phyloP scores from a whole-genome alignment of 2,888 invertebrate species.

The Trissolcus japonicus region DNA sequence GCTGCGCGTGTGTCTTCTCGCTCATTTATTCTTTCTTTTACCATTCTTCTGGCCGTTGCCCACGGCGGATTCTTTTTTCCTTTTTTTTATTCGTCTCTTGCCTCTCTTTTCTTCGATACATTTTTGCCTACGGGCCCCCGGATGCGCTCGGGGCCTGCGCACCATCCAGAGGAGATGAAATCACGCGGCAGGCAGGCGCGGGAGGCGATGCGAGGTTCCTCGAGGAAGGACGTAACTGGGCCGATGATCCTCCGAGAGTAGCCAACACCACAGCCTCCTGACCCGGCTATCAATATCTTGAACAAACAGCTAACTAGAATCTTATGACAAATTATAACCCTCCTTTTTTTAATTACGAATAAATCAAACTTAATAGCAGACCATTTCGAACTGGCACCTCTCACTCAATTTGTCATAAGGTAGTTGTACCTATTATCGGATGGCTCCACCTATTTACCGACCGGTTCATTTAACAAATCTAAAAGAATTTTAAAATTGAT shows the following conservation, averaged over 20 bases:
- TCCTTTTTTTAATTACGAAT: no score
- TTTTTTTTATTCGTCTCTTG: slow-evolving; percentile 37
- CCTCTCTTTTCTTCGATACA: slow-evolving; percentile 55
- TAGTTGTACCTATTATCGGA: no score
- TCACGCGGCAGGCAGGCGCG: slow-evolving; percentile 28
- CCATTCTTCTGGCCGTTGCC: slow-evolving; percentile 52
- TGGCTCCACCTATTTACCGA: no score
- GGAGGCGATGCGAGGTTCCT: slow-evolving; percentile 60
- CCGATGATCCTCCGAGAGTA: slow-evolving; percentile 67
- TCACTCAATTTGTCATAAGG: no score
- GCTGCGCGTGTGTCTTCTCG: slow-evolving; percentile 70
- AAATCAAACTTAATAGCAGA: no score
- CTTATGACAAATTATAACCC: no score
- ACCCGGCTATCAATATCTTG: slow-evolving; percentile 59
- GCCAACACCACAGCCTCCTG: slow-evolving; percentile 56
- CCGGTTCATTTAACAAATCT: no score
- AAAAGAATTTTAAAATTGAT: no score
- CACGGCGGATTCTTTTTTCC: slow-evolving; percentile 57
- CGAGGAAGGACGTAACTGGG: slow-evolving; percentile 71
- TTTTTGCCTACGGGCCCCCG: slow-evolving; percentile 64
- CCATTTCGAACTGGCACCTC: no score
- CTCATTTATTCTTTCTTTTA: slow-evolving; percentile 54
- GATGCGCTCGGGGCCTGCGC: slow-evolving; percentile 59
- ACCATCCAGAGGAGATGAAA: slow-evolving; percentile 14
- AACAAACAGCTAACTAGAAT: not conserved